Evolutionary conservation across 2,113 vertebrate species (phyloP).

Genomic region (Carassius auratus): DNA sequence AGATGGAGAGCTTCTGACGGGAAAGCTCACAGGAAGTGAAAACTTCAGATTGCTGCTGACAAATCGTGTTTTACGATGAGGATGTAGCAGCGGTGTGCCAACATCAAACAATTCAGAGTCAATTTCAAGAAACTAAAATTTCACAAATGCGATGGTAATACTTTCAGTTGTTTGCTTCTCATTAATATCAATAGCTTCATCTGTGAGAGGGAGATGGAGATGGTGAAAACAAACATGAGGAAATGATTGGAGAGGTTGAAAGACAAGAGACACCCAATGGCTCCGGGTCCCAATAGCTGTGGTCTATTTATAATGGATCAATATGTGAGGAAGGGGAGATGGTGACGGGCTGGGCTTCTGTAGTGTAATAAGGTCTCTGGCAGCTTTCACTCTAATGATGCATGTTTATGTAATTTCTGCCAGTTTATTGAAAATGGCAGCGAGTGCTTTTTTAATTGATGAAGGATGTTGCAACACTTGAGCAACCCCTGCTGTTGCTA

Average conservation of each 20-base stretch:
- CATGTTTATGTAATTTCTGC: constrained; percentile 58
- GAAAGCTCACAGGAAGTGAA: constrained; percentile 8
- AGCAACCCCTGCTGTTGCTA: constrained; percentile 62
- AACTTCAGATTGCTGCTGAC: constrained; percentile 21
- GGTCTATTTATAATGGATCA: constrained; percentile 40
- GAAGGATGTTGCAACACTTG: constrained; percentile 62
- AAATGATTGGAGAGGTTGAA: constrained; percentile 31
- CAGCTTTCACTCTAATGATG: constrained; percentile 58
- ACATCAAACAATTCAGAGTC: constrained; percentile 14
- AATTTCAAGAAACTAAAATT: constrained; percentile 1
- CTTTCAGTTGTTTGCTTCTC: constrained; percentile 20
- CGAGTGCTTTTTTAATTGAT: constrained; percentile 57
- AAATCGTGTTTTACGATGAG: background rate
- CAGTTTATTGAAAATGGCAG: constrained; percentile 55
- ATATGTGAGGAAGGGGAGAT: constrained; percentile 34
- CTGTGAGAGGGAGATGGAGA: background rate
- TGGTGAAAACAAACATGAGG: constrained; percentile 26
- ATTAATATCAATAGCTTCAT: constrained; percentile 45
- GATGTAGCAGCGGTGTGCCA: background rate
- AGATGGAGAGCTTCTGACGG: background rate
- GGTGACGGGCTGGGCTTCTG: constrained; percentile 24
- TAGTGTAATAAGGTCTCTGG: constrained; percentile 28
- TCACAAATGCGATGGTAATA: constrained; percentile 22
- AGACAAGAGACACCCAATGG: constrained; percentile 21
- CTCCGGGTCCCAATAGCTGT: background rate